Evolutionary conservation across 2,113 vertebrate genomes (phyloP).

Genomic region (Malurus elegans): DNA sequence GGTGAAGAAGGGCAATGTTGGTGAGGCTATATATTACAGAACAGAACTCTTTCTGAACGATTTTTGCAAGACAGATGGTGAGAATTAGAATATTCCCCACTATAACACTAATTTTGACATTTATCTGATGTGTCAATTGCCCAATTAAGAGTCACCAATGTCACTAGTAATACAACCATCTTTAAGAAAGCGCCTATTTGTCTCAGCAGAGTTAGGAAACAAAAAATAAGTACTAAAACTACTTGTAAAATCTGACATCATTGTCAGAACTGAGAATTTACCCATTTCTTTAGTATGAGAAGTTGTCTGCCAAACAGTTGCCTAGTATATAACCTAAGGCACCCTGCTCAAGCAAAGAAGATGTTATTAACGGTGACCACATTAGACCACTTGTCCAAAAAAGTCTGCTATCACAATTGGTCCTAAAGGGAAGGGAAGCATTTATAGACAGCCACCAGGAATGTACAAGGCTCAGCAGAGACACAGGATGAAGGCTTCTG

Average conservation of each 20-base stretch:
- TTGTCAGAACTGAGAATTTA: background rate
- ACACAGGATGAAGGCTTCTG: background rate
- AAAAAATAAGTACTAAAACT: background rate
- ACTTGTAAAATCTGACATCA: background rate
- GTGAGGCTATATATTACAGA: background rate
- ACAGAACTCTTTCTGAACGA: background rate
- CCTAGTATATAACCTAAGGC: background rate
- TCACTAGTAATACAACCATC: background rate
- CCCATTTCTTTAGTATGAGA: too few species aligned
- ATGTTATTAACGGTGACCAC: background rate
- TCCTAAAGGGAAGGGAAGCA: background rate
- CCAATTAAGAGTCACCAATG: background rate
- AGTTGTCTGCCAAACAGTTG: background rate
- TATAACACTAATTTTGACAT: background rate
- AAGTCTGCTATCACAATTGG: background rate
- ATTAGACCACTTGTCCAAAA: background rate
- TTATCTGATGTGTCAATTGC: background rate
- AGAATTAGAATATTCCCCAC: background rate
- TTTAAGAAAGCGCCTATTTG: background rate
- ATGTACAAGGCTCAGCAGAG: background rate
- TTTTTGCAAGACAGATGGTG: background rate
- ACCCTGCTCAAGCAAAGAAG: background rate
- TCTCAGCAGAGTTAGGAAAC: background rate
- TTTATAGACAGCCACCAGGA: background rate
- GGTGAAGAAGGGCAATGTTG: background rate